Percentiles rank a stretch among this genome's conserved stretches.
These are phyloP conservation scores for Leucophora obtusa DNA, from an alignment of 2,888 invertebrate genomes.

Conservation along the genomic window DNA sequence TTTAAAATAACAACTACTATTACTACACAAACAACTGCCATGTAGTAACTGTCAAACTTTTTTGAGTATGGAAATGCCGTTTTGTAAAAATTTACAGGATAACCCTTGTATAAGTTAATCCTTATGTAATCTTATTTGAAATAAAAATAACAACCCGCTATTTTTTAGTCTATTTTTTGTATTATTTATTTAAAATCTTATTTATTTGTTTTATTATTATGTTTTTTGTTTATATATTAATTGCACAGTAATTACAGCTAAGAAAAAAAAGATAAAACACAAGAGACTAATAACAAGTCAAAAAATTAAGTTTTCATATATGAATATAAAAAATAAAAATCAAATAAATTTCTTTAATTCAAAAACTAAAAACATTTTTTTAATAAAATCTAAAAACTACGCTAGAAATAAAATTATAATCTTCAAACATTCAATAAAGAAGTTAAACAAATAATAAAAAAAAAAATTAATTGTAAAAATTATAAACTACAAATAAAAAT, in stretches of 20 bases:
- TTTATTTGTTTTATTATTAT: constrained; percentile 50
- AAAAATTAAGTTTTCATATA: constrained; percentile 12
- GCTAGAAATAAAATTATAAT: not conserved
- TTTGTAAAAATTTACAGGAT: too few species aligned
- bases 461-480: not conserved
- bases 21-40: too few species aligned
- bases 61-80: too few species aligned
- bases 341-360: not conserved
- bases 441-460: not conserved
- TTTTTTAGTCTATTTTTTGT: constrained; percentile 40
- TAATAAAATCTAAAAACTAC: constrained; percentile 25
- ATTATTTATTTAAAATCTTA: constrained; percentile 62
- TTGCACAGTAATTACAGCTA: constrained; percentile 65
- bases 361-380: not conserved
- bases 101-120: too few species aligned
- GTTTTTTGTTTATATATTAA: constrained; percentile 56
- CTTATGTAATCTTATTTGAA: too few species aligned
- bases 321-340: constrained; percentile 15
- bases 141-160: not conserved
- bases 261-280: constrained; percentile 40
- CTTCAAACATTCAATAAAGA: constrained; percentile 2
- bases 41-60: too few species aligned
- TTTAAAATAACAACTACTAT: too few species aligned
- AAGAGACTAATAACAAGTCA: constrained; percentile 15
- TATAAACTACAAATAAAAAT: constrained; percentile 24